These are phyloP conservation scores for Pissodes strobi DNA, from an alignment of 1,140 invertebrate genomes.

Conservation along the genomic window DNA sequence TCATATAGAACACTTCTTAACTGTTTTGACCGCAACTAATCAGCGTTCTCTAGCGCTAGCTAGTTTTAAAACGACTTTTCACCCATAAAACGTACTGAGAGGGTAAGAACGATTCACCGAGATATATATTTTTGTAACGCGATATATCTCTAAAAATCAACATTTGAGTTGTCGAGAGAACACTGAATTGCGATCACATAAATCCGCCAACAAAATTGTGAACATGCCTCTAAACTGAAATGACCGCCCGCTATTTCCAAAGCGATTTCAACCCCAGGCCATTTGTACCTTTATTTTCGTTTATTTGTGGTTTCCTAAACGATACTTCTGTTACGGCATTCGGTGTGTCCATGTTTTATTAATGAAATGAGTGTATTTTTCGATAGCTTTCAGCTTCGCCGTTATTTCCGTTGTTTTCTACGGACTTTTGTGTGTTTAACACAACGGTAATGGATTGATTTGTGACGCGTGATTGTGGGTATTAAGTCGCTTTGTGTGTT, in stretches of 20 bases:
- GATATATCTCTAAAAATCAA: too few species aligned
- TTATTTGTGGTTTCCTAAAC: slow-evolving; percentile 25
- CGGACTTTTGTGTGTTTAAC: not conserved
- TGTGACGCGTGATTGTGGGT: too few species aligned
- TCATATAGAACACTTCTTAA: too few species aligned
- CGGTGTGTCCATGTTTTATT: slow-evolving; percentile 22
- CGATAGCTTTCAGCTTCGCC: slow-evolving; percentile 2
- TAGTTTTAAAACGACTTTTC: too few species aligned
- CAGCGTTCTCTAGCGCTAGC: too few species aligned
- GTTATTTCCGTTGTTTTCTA: slow-evolving; percentile 2
- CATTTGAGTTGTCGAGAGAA: not conserved
- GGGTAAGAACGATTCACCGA: too few species aligned
- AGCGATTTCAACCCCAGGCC: slow-evolving; percentile 7
- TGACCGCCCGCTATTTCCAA: slow-evolving; percentile 2
- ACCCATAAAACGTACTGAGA: too few species aligned
- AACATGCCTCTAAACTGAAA: slow-evolving; percentile 7
- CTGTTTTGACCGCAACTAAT: too few species aligned
- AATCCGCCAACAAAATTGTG: slow-evolving; percentile 5
- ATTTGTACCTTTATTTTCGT: slow-evolving; percentile 28
- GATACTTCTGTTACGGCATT: slow-evolving; percentile 14
- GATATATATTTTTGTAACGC: too few species aligned
- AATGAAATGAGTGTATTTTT: slow-evolving; percentile 17
- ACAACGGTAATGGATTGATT: not conserved
- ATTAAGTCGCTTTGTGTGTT: too few species aligned
- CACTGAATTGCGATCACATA: slow-evolving; percentile 2